phyloP scores from a whole-genome alignment of 2,888 invertebrate species.

The Galerucella calmariensis region DNA sequence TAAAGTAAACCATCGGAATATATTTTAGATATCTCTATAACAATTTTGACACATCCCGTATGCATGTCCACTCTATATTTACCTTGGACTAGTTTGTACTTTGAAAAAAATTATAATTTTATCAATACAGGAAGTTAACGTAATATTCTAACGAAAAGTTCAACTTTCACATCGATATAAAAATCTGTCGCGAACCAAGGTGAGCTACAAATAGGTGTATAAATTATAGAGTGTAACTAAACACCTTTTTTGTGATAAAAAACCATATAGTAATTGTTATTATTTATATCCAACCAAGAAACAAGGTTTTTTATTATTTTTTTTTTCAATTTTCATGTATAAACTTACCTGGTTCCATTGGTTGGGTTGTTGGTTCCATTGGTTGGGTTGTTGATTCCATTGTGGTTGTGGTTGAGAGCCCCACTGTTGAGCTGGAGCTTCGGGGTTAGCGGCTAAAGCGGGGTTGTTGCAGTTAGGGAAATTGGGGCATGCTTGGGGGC shows the following conservation, averaged over 20 bases:
- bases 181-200: neutral
- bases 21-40: neutral
- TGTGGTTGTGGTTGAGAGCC: conserved; percentile 43
- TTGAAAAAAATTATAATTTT: neutral
- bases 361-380: neutral
- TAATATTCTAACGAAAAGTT: neutral
- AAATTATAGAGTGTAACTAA: neutral
- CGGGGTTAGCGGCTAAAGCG: conserved; percentile 60
- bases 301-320: neutral
- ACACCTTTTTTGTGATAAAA: neutral
- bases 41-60: neutral
- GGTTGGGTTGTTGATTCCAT: conserved; percentile 34
- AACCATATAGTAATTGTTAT: neutral
- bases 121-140: neutral
- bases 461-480: conserved; percentile 63
- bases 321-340: neutral
- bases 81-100: neutral
- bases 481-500: conserved; percentile 64
- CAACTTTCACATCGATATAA: neutral
- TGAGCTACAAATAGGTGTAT: neutral
- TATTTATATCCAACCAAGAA: neutral
- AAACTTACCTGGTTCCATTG: conserved; percentile 36
- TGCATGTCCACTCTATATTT: neutral
- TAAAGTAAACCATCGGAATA: neutral
- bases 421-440: conserved; percentile 50